Evolutionary conservation across 1,140 invertebrate species (phyloP).

Genomic region (Drosophila jambulina): DNA sequence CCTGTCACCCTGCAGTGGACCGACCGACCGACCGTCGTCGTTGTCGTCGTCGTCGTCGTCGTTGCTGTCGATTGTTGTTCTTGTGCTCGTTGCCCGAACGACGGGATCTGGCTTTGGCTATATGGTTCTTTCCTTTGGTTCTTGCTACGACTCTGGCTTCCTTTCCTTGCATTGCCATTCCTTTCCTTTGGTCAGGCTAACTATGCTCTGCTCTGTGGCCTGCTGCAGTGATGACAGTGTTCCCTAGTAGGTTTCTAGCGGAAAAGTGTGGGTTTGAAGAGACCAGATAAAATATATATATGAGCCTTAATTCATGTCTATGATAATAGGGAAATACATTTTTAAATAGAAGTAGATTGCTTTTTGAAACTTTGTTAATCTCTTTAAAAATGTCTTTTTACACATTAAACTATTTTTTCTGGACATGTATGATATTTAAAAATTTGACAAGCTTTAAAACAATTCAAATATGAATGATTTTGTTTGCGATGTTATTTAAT

Average conservation of each 20-base stretch:
- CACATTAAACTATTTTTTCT: not conserved
- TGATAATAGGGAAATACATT: not conserved
- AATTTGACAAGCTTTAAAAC: not conserved
- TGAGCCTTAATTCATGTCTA: not conserved
- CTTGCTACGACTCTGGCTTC: constrained; percentile 30
- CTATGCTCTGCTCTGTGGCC: not conserved
- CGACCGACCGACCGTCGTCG: constrained; percentile 19
- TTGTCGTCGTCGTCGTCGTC: constrained; percentile 38
- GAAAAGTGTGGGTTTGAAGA: not conserved
- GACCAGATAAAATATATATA: not conserved
- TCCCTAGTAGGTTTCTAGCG: not conserved
- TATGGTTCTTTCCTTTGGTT: constrained; percentile 26
- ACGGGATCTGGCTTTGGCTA: constrained; percentile 43
- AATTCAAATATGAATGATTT: not conserved
- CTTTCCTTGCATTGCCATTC: constrained; percentile 14
- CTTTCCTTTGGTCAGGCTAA: constrained; percentile 11
- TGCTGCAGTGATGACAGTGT: constrained; percentile 13
- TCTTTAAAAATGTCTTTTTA: not conserved
- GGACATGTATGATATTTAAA: not conserved
- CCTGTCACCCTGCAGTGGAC: constrained; percentile 77
- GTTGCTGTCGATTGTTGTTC: constrained; percentile 41
- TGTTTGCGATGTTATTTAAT: not conserved
- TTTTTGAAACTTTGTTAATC: not conserved
- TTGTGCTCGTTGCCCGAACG: constrained; percentile 52
- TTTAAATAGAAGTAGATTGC: not conserved